These are phyloP conservation scores for Gracilinanus agilis DNA, from an alignment of 2,113 vertebrate genomes.

Conservation along the genomic window DNA sequence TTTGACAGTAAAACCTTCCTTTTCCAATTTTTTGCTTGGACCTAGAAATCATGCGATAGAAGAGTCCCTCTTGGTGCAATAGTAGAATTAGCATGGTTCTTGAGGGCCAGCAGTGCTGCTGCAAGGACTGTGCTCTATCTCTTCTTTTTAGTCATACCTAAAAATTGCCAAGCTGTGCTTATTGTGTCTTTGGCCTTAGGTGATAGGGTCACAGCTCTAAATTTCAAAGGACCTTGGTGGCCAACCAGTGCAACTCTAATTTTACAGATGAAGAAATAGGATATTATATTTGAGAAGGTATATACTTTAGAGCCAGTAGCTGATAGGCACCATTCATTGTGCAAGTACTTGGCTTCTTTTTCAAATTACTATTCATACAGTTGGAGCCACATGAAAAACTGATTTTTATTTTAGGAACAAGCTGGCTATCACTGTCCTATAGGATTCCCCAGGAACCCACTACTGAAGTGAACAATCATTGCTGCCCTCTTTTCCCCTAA, in stretches of 20 bases:
- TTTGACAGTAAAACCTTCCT: neutral
- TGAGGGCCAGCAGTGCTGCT: neutral
- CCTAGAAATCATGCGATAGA: neutral
- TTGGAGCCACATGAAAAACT: slow-evolving; percentile 8
- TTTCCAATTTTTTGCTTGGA: slow-evolving; percentile 22
- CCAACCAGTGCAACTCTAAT: no score
- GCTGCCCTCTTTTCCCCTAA: slow-evolving; percentile 26
- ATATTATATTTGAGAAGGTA: no score
- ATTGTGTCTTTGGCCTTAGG: neutral
- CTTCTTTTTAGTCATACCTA: neutral
- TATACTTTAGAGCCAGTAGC: neutral
- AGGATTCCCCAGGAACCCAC: neutral
- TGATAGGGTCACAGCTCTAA: neutral
- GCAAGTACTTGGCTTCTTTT: slow-evolving; percentile 31
- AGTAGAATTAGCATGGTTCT: neutral
- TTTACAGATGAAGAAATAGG: no score
- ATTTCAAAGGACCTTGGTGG: neutral
- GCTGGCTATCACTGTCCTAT: neutral
- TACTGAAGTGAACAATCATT: neutral
- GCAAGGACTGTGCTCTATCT: neutral
- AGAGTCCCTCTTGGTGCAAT: neutral
- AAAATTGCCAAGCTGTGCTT: neutral
- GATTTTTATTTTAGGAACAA: neutral
- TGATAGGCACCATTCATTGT: neutral
- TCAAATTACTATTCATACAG: neutral